phyloP scores from a whole-genome alignment of 2,113 vertebrate genomes.

The Heptranchias perlo region DNA sequence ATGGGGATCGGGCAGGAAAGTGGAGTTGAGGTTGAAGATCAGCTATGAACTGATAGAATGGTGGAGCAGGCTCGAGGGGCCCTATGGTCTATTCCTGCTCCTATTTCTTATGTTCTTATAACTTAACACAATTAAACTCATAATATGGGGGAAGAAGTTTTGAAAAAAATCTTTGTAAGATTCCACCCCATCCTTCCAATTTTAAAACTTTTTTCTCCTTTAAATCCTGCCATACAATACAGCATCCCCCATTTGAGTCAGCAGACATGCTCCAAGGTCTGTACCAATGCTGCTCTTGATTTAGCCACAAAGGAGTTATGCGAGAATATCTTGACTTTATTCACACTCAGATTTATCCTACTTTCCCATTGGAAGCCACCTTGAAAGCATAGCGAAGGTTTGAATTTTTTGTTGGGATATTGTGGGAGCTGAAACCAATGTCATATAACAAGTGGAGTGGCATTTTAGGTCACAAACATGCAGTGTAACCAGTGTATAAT shows the following conservation, averaged over 20 bases:
- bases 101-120: too few species aligned
- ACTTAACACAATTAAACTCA: too few species aligned
- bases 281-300: neutral
- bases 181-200: neutral
- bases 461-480: neutral
- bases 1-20: too few species aligned
- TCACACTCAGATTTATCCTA: neutral
- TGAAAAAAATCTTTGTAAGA: too few species aligned
- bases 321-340: neutral
- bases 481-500: neutral
- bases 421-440: neutral
- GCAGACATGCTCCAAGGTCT: neutral
- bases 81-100: too few species aligned
- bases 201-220: too few species aligned
- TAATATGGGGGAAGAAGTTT: too few species aligned
- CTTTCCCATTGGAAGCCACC: too few species aligned
- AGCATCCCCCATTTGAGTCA: neutral
- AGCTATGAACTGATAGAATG: too few species aligned
- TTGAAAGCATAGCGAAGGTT: neutral
- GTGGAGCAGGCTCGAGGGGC: too few species aligned
- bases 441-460: neutral
- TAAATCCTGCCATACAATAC: neutral
- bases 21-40: too few species aligned
- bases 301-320: neutral
- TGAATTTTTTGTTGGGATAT: neutral